phyloP scores from a whole-genome alignment of 2,888 invertebrate genomes.

The Abrostola tripartita region DNA sequence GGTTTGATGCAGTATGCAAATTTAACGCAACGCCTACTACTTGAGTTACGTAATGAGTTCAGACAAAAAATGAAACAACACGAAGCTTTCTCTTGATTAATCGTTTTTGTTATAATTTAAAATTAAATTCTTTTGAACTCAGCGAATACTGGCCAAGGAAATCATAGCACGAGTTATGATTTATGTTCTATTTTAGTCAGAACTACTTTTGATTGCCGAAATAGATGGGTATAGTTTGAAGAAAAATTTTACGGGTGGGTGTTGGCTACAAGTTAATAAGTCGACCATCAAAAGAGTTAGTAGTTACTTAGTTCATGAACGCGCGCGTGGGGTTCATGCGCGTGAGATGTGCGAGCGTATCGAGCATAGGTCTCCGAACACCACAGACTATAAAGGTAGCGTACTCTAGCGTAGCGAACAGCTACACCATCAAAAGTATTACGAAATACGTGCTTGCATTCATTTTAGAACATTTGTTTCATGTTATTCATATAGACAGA shows the following conservation, averaged over 20 bases:
- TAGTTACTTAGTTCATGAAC: too few relatives aligned
- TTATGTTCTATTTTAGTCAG: neutral
- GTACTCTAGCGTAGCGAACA: too few relatives aligned
- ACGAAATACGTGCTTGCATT: too few relatives aligned
- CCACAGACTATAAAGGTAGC: too few relatives aligned
- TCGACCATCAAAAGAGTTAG: too few relatives aligned
- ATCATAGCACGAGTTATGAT: neutral
- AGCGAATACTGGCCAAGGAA: conserved; percentile 6
- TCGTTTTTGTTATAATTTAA: conserved; percentile 25
- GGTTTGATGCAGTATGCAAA: conserved; percentile 48
- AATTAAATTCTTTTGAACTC: conserved; percentile 23
- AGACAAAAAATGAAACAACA: conserved; percentile 2
- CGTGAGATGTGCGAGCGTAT: too few relatives aligned
- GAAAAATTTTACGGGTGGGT: neutral
- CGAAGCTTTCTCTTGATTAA: conserved; percentile 5
- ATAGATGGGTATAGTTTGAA: neutral
- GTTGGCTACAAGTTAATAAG: neutral
- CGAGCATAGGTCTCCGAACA: too few relatives aligned
- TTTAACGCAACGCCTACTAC: conserved; percentile 34
- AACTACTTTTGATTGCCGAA: neutral
- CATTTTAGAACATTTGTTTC: neutral
- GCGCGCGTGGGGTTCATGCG: too few relatives aligned
- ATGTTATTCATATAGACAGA: neutral
- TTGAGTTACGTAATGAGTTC: conserved; percentile 20
- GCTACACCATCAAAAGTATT: too few relatives aligned